Base-by-base conservation (phyloP, 2,797 vertebrate species). In the Sciurus vulgaris region DNA sequence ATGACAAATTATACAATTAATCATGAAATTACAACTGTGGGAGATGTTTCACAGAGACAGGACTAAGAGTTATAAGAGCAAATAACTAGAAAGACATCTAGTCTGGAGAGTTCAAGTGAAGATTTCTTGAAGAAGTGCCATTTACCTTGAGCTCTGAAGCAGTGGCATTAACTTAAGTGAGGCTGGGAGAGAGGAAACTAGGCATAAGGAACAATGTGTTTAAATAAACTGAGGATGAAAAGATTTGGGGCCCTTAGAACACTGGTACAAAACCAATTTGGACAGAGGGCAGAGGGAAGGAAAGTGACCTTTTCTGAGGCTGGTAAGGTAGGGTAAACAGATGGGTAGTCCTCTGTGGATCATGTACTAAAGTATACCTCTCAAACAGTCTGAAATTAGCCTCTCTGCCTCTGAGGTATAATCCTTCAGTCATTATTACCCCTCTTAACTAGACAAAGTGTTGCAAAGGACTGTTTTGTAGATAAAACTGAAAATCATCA, bases 111-210 rank as follows among this genome's bases (percentile, higher is more conserved):
- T 61, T 72, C 47, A 84, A 59, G 51, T 38, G 38, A 95, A 56
- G 85, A 81, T 89, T 89, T 84, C 69, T 51, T 84, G 33, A 74
- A 65, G 67, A 95, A 95, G 41, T 49, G 9, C 47, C 65, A 35
- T 86, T 89, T 89, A 49, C 82, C 51, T 81, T 93, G 65, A 74
- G 44, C 77, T 41, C 33, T 13, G 30, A 95, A 81, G 67, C 86
- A 67, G 59, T 65, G 33, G n/a, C n/a, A 41, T 84, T 93, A 88
- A 67, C 18, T 86, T 83, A 59, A n/a, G 17, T 56, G 82, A 77
- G 82, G 38, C 35, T 28, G 65, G 14, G 44, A 73, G 47, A 69
- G 28, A 70, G 0, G 28, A 69, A 24, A 61, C 69, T 79, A 77
- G 59, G 33, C 54, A 79, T 59, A 47, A 91, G 47, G 44, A 95